Evolutionary conservation across 2,888 invertebrate species (phyloP), one percentile per base, ranked within the genome.

Genomic region (Reticulitermes lucifugus): DNA sequence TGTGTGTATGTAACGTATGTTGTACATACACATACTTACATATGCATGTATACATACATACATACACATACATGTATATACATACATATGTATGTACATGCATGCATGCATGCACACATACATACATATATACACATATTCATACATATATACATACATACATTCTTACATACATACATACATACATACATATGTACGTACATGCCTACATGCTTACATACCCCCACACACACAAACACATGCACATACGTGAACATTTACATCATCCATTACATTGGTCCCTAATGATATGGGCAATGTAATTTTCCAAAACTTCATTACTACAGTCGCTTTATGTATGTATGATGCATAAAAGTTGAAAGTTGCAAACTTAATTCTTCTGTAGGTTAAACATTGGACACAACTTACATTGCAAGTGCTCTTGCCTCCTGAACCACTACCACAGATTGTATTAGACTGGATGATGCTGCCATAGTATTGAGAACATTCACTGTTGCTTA

Each of bases 391-490:
- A 70, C 25, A 70, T 0, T 70, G 29, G 9, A 25, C 12, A 3
- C 10, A 55, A 79, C 89, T 88, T 87, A 89, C 90, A 83, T 88
- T 89, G 88, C 89, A 90, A 65, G 89, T 89, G 86, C 89, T 88
- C 83, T 88, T 88, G 73, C 87, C 85, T 29, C 88, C 88, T 22
- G 84, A 71, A 22, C 88, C 89, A 71, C 83, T 84, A 70, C 87
- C 87, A 88, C 90, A 90, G 10, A 90, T 35, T 46, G 89, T 88
- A 35, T 87, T 87, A 55, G 79, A n/a, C 35, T 85, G 85, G 46
- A 89, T 86, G 60, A 86, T 79, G 21, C 83, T 22, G n/a, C 88
- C 89, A 80, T 88, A 89, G 21, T 86, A 84, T 2, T 14, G 10
- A 12, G 85, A 86, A 86, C 90, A 90, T 12, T 87, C 87, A 0